Conservation (phyloP, 2,797 vertebrate species). For the Sphenodon punctatus region DNA sequence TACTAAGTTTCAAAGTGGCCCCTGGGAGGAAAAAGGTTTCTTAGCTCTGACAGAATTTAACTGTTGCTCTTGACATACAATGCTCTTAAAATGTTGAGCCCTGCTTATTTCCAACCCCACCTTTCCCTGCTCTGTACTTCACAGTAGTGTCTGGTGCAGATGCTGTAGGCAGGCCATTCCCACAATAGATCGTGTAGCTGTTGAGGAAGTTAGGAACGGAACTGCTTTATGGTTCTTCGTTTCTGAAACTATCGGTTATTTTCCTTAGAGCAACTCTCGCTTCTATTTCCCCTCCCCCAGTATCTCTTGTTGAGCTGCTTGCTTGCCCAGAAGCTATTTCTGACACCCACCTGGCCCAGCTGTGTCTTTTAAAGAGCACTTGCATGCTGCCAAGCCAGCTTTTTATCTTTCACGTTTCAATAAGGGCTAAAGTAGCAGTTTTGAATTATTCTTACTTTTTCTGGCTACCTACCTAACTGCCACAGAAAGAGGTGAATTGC, state of each 20-base stretch:
- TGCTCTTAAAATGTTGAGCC: background rate
- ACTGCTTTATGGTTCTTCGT: background rate
- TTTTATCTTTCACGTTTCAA: constrained; percentile 44
- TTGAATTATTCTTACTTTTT: constrained; percentile 31
- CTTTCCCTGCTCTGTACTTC: background rate
- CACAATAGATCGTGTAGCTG: too few species aligned
- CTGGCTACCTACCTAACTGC: constrained; percentile 32
- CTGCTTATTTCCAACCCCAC: background rate
- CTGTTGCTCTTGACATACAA: too few species aligned
- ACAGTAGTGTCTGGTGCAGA: too few species aligned
- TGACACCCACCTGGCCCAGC: constrained; percentile 36
- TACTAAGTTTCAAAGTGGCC: too few species aligned
- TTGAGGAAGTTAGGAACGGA: background rate
- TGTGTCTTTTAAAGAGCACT: constrained; percentile 34
- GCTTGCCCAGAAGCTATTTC: constrained; percentile 5
- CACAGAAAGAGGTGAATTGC: constrained; percentile 20
- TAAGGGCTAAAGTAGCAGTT: constrained; percentile 39
- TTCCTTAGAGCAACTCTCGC: background rate
- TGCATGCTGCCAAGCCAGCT: constrained; percentile 17
- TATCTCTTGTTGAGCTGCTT: background rate
- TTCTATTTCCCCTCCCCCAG: background rate
- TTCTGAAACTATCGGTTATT: background rate
- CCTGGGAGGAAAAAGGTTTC: too few species aligned
- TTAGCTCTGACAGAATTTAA: too few species aligned
- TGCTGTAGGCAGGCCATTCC: background rate